Evolutionary conservation across 2,888 invertebrate genomes (phyloP).

Genomic region (Standfussiana lucernea): DNA sequence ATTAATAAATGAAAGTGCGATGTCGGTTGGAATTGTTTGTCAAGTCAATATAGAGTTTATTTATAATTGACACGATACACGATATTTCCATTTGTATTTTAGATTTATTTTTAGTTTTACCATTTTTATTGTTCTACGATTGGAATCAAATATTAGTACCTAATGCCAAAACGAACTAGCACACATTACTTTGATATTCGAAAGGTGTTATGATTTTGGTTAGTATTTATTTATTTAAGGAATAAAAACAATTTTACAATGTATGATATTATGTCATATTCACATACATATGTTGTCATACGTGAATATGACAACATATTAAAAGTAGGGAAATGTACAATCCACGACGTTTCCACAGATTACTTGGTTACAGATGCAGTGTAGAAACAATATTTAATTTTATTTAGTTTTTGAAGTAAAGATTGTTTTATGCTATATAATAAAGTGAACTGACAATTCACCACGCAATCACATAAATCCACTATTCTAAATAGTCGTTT

Average conservation of each 20-base stretch:
- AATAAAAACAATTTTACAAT: no score
- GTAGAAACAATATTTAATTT: no score
- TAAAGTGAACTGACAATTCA: conserved; percentile 5
- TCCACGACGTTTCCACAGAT: no score
- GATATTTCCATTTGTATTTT: conserved; percentile 24
- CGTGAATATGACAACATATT: no score
- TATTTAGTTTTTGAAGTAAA: not conserved
- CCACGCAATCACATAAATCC: conserved; percentile 20
- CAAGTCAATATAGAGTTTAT: no score
- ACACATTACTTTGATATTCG: not conserved
- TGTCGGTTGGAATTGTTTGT: not conserved
- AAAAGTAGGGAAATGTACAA: no score
- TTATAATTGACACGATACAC: conserved; percentile 1
- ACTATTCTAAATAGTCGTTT: conserved; percentile 2
- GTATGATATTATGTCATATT: no score
- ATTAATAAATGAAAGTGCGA: conserved; percentile 26
- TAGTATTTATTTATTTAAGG: no score
- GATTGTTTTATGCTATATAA: not conserved
- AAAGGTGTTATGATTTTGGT: not conserved
- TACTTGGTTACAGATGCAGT: no score
- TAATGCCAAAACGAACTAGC: not conserved
- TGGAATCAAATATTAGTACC: not conserved
- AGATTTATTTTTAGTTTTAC: not conserved
- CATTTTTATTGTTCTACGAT: not conserved
- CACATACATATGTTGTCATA: no score